These are phyloP conservation scores for Zaprionus tsacasi DNA, from an alignment of 1,140 invertebrate genomes.

Conservation along the genomic window DNA sequence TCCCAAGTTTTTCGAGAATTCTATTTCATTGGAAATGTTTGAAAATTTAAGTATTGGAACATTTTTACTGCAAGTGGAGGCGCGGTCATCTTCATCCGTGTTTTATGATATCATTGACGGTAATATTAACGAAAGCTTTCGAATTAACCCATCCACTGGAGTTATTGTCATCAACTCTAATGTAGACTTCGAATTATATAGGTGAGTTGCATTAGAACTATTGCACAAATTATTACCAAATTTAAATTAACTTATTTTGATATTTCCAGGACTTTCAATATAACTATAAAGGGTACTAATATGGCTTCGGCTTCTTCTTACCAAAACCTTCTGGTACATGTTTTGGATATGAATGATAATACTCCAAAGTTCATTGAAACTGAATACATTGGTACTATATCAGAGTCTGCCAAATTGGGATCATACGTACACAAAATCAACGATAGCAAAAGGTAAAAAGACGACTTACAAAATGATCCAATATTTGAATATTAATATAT, in stretches of 20 bases:
- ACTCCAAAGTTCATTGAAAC: constrained; percentile 90
- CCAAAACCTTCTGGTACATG: constrained; percentile 90
- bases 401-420: constrained; percentile 89
- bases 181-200: constrained; percentile 91
- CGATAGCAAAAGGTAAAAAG: constrained; percentile 57
- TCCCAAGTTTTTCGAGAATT: constrained; percentile 88
- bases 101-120: constrained; percentile 93
- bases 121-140: constrained; percentile 90
- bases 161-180: constrained; percentile 89
- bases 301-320: constrained; percentile 90
- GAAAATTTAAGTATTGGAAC: constrained; percentile 93
- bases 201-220: constrained; percentile 49
- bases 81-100: constrained; percentile 91
- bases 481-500: background rate
- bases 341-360: constrained; percentile 94
- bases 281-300: constrained; percentile 93
- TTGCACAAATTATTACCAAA: background rate
- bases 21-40: constrained; percentile 91
- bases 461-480: background rate
- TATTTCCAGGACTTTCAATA: constrained; percentile 89
- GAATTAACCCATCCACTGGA: constrained; percentile 93
- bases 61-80: constrained; percentile 91
- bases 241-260: background rate
- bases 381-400: constrained; percentile 89
- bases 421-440: constrained; percentile 88